A percentile compares a stretch with the other conserved stretches of the same genome.
phyloP scores from a whole-genome alignment of 2,888 invertebrate genomes.

The Plagiodera versicolora region DNA sequence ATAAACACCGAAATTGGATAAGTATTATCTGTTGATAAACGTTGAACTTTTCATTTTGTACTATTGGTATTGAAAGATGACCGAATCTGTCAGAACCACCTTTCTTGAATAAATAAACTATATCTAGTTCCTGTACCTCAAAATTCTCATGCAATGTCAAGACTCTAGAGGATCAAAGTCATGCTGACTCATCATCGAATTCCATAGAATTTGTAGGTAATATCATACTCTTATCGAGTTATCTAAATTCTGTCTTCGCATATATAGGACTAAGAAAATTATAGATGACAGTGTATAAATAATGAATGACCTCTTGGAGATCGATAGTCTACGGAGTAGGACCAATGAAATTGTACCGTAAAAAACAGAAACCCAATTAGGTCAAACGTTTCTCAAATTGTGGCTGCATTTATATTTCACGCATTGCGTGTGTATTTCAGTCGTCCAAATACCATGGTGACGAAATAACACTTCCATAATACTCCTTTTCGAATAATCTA shows the following conservation, averaged over 20 bases:
- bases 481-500: too few species aligned
- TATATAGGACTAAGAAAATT: neutral
- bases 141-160: too few species aligned
- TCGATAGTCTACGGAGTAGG: neutral
- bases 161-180: too few species aligned
- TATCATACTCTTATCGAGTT: neutral
- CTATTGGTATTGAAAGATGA: too few species aligned
- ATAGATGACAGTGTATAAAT: neutral
- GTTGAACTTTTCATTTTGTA: too few species aligned
- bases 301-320: neutral
- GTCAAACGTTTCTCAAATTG: neutral
- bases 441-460: neutral
- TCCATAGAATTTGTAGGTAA: neutral
- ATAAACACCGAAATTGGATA: too few species aligned
- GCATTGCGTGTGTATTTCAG: constrained; percentile 8
- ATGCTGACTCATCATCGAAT: too few species aligned
- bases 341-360: too few species aligned
- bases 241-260: neutral
- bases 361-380: neutral
- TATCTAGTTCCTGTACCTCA: too few species aligned
- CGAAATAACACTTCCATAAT: neutral
- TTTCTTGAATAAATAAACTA: too few species aligned
- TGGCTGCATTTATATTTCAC: constrained; percentile 1
- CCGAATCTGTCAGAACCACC: too few species aligned
- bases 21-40: too few species aligned